Evolutionary conservation across 2,797 vertebrate species (phyloP), one percentile per base, ranked within the genome.

Genomic region (Typhlichthys subterraneus): DNA sequence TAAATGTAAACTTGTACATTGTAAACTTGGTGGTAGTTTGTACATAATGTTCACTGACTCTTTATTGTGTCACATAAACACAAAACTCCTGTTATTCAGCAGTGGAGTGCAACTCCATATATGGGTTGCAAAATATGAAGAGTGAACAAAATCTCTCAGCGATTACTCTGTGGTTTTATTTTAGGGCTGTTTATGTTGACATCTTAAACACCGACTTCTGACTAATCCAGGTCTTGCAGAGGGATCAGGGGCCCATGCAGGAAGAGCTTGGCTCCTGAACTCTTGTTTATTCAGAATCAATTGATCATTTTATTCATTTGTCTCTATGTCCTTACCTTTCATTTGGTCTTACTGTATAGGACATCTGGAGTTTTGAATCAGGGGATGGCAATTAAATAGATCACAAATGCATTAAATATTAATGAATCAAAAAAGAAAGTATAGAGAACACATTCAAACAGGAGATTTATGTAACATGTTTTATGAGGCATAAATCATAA

Each of bases 11-110:
- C 23, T 4, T 23, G 33, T 8, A 38, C 33, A 38, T 6, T 8
- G 19, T 19, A 52, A 17, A 10, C 50, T 17, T 29, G 33, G 33
- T 61, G 63, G 31, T 45, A 61, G 57, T 60, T 73, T 53, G 14
- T 47, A 51, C 53, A 53, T 67, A 61, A 67, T 45, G 65, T 38
- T 51, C 62, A 65, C 53, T 77, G 79, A 83, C 72, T 80, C 70
- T 60, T 68, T 50, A 6, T 45, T 14, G 70, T 61, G 71, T 85
- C 81, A 82, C 77, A 72, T 86, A 88, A 88, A 88, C 85, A 87
- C 45, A 79, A 12, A 65, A 81, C 72, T 80, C 66, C 69, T 60
- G 73, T 80, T 57, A 45, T 38, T 79, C 5, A 46, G 46, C 77
- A 82, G 85, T 23, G 12, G 55, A 17, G 69, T 53, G 11, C 7